A percentile compares a stretch with the other conserved stretches of the same genome.
Conservation (phyloP, 92 coral and sea anemone genomes). For the Phymanthus crucifer region DNA sequence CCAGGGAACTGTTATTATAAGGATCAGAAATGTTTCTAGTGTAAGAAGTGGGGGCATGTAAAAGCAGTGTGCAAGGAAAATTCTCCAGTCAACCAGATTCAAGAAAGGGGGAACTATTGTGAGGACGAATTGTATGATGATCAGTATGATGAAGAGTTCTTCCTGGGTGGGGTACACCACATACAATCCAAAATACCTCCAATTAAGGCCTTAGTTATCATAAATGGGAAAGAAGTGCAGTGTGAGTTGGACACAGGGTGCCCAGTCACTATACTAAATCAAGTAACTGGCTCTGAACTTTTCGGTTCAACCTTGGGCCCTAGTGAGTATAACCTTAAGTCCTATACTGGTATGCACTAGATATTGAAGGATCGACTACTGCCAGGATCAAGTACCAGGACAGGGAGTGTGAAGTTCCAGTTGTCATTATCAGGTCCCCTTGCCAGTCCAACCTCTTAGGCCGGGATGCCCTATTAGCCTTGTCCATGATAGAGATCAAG, state of each 20-base stretch:
- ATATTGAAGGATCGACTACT: background rate
- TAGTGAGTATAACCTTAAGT: constrained; percentile 29
- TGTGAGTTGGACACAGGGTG: background rate
- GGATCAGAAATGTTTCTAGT: constrained; percentile 8
- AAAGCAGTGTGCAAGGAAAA: constrained; percentile 6
- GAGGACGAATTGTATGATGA: background rate
- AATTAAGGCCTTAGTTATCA: constrained; percentile 18
- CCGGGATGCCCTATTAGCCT: background rate
- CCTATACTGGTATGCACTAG: constrained; percentile 23
- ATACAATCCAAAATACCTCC: constrained; percentile 6
- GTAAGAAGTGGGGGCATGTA: too few species aligned
- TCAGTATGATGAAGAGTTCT: background rate
- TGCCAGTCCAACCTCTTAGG: constrained; percentile 11
- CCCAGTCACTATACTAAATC: constrained; percentile 30
- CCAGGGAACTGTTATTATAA: constrained; percentile 2
- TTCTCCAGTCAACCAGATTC: constrained; percentile 33
- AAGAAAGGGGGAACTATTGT: background rate
- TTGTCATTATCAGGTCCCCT: background rate
- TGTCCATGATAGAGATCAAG: constrained; percentile 11
- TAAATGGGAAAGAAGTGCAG: constrained; percentile 28
- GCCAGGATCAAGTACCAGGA: background rate
- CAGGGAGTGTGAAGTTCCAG: constrained; percentile 12
- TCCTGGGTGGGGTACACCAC: too few species aligned
- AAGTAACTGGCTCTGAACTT: constrained; percentile 19
- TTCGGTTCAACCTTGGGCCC: constrained; percentile 23